Evolutionary conservation across 2,797 vertebrate genomes (phyloP), one percentile per base, ranked within the genome.

Genomic region (Trematocara caparti): DNA sequence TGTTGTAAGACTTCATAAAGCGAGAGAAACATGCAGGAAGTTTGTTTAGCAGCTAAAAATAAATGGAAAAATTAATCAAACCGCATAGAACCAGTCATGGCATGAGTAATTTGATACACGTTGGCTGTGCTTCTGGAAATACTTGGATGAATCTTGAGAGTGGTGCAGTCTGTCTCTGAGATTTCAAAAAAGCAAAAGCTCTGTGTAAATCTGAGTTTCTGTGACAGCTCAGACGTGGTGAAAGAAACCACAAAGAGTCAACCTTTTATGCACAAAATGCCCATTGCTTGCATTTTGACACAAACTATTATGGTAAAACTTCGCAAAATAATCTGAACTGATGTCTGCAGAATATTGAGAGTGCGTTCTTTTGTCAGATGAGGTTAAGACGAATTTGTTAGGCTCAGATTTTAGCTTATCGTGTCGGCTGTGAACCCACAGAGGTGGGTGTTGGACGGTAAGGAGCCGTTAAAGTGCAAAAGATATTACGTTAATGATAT

Each of bases 251-350:
- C 64, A 69, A 4, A 17, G 6, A 11, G 17, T 36, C 30, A 1
- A 12, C 17, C 9, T n/a, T 59, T n/a, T 59, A 34, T 34, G 55
- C 15, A 11, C 15, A 59, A n/a, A 34, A n/a, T 43, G 21, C 3
- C 0, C 2, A 1, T 27, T 6, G 0, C 13, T 69, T 69, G 3
- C 0, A 27, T 69, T 69, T 69, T 45, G 64, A 43, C 13, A 43
- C 21, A 69, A 69, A 27, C 0, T 17, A 27, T 43, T 10, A 27
- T 45, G 21, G 40, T 0, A 0, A 66, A 66, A 10, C 19, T 64
- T 64, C 0, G n/a, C 1, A 24, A 17, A 69, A 40, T 15, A 45
- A 69, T 24, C 13, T 11, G 5, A 69, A 69, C 2, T 40, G 34
- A 40, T 21, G 59, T 38, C 0, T 38, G 59, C 59, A 38, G 19